Base-by-base conservation (phyloP, 2,888 invertebrate species). In the Troglohyphantes excavatus region DNA sequence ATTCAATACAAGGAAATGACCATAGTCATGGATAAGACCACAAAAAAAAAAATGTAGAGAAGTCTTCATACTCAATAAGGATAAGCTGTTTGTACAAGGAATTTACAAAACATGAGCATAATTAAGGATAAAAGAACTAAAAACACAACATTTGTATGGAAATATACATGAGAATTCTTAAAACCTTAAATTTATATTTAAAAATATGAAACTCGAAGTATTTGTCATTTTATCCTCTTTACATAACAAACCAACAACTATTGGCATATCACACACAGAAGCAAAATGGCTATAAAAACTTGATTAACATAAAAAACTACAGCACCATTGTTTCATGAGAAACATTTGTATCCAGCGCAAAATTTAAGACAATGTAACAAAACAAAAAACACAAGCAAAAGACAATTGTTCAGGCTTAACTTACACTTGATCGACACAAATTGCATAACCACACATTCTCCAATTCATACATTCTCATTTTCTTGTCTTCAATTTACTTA, bases 251-350 rank as follows among this genome's bases (percentile, higher is more conserved):
- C 53, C 33, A 33, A 53, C 53, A n/a, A 13, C 17, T 5, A 53
- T 53, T 53, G 53, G n/a, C n/a, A 53, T 17, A 53, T 53, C 17
- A n/a, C 53, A 53, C n/a, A n/a, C 53, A 53, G 19, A 63, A 26
- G 33, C 33, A 39, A 21, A 33, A 13, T 19, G n/a, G 33, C 21
- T 11, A 68, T 39, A 68, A 39, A 65, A 68, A 43, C 46, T 23
- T 29, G 46, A 72, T 46, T 23, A 72, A 68, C 68, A 39, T 21
- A 70, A 33, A 70, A 67, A 17, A 39, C 33, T 70, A 72, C 68
- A 72, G 72, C 72, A 72, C 72, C 72, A 72, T 72, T 26, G 26
- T 46, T 26, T 72, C 46, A 11, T 26, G 23, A 23, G 23, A 46
- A 72, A 72, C 72, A 72, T 46, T 29, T 23, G 23, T 46, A 46